Conservation (phyloP, 2,888 invertebrate genomes). For the Hypomecis atomaria region DNA sequence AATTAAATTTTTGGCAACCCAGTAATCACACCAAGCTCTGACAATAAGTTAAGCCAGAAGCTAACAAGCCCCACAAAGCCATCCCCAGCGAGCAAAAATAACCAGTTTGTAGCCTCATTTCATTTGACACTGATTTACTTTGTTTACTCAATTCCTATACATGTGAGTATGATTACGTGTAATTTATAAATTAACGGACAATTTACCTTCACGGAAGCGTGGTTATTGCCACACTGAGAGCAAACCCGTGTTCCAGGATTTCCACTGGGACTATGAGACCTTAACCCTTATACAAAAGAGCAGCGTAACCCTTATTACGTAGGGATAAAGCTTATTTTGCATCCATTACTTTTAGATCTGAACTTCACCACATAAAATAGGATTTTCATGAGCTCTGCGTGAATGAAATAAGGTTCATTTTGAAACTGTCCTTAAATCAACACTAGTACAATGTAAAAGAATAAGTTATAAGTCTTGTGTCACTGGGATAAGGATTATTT, state of each 20-base stretch:
- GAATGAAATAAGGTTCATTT: conserved; percentile 36
- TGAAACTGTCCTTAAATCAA: conserved; percentile 16
- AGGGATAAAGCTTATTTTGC: conserved; percentile 13
- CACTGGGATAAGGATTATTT: conserved; percentile 29
- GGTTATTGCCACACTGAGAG: conserved; percentile 53
- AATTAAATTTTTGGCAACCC: no score
- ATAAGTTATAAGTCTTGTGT: conserved; percentile 16
- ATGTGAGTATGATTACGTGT: conserved; percentile 32
- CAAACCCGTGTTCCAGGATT: conserved; percentile 60
- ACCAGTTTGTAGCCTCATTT: conserved; percentile 12
- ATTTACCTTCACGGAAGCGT: conserved; percentile 46
- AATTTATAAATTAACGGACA: conserved; percentile 51
- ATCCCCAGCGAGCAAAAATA: conserved; percentile 10
- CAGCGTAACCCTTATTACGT: conserved; percentile 14
- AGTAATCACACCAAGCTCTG: no score
- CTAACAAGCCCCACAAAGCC: neutral
- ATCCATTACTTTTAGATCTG: conserved; percentile 19
- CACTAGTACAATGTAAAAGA: neutral
- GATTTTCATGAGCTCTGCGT: conserved; percentile 26
- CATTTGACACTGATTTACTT: conserved; percentile 26
- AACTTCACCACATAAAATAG: conserved; percentile 38
- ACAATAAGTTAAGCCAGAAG: neutral
- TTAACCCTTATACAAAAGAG: conserved; percentile 26
- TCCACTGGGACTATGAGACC: conserved; percentile 45
- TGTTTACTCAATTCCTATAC: conserved; percentile 29